These are phyloP conservation scores for Drosophila hydei DNA, from an alignment of 1,140 invertebrate genomes.

Conservation along the genomic window DNA sequence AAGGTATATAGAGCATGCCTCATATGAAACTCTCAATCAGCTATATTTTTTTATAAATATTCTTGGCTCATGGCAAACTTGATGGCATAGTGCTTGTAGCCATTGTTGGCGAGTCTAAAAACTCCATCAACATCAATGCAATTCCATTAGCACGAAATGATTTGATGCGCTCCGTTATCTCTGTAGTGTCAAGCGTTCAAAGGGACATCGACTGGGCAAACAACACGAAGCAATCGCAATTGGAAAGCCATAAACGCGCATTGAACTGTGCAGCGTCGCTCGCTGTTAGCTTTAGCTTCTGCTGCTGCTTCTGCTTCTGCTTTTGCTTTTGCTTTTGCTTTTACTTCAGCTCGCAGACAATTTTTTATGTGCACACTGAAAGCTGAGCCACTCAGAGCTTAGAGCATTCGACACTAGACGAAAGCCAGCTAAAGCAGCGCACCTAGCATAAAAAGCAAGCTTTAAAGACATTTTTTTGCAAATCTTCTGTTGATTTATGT, in stretches of 20 bases:
- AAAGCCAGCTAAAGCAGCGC: slow-evolving; percentile 9
- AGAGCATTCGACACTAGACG: slow-evolving; percentile 2
- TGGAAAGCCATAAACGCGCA: slow-evolving; percentile 74
- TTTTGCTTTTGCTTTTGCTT: too few species aligned
- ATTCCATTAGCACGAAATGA: slow-evolving; percentile 80
- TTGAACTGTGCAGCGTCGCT: slow-evolving; percentile 5
- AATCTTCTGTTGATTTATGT: too few species aligned
- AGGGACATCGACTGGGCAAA: slow-evolving; percentile 14
- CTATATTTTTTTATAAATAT: too few species aligned
- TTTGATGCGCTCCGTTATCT: slow-evolving; percentile 70
- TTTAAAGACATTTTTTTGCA: background rate
- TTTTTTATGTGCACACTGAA: slow-evolving; percentile 35
- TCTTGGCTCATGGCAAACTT: background rate
- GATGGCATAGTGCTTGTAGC: slow-evolving; percentile 5
- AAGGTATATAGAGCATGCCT: too few species aligned
- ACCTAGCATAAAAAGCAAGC: background rate
- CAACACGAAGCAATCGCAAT: slow-evolving; percentile 36
- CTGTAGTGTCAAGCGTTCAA: slow-evolving; percentile 48
- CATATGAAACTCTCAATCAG: too few species aligned
- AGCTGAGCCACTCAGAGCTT: slow-evolving; percentile 33
- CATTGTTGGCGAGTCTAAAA: slow-evolving; percentile 39
- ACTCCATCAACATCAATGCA: slow-evolving; percentile 75
- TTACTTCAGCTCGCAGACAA: slow-evolving; percentile 15
- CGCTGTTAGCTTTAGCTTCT: slow-evolving; percentile 16
- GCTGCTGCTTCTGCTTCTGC: background rate